phyloP scores from a whole-genome alignment of 2,888 invertebrate genomes.

The Dicyrtomina minuta region DNA sequence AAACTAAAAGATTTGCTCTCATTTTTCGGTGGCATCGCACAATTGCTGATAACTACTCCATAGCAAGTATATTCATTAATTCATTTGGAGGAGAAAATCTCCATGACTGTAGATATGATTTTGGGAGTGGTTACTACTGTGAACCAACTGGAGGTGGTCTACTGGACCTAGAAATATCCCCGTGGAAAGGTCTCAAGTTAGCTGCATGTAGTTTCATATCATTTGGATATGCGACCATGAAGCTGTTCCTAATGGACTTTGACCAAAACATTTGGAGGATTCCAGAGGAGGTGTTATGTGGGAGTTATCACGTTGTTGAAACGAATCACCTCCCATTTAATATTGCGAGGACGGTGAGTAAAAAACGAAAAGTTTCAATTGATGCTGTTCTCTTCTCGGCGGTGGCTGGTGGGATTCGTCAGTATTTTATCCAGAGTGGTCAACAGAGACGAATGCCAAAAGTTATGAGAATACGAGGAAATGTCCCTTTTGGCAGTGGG shows the following conservation, averaged over 20 bases:
- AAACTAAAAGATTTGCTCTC: conserved; percentile 13
- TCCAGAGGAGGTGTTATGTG: conserved; percentile 1
- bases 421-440: conserved; percentile 23
- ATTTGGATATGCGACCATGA: conserved; percentile 2
- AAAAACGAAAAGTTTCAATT: conserved; percentile 6
- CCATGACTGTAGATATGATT: too few species aligned
- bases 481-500: background rate
- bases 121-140: background rate
- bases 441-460: conserved; percentile 19
- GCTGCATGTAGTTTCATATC: background rate
- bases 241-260: background rate
- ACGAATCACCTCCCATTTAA: conserved; percentile 19
- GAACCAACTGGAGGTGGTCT: background rate
- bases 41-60: conserved; percentile 7
- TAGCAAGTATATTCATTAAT: conserved; percentile 19
- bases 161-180: background rate
- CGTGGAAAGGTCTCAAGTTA: conserved; percentile 7
- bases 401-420: conserved; percentile 18
- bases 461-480: conserved; percentile 2
- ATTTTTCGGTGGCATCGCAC: conserved; percentile 24
- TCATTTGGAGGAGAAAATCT: conserved; percentile 16
- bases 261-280: conserved; percentile 24
- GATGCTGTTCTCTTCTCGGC: conserved; percentile 12
- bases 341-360: conserved; percentile 22
- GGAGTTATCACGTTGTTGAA: conserved; percentile 8